Percentiles rank a stretch among this genome's conserved stretches.
phyloP scores from a whole-genome alignment of 2,113 vertebrate species.

The Myxocyprinus asiaticus region DNA sequence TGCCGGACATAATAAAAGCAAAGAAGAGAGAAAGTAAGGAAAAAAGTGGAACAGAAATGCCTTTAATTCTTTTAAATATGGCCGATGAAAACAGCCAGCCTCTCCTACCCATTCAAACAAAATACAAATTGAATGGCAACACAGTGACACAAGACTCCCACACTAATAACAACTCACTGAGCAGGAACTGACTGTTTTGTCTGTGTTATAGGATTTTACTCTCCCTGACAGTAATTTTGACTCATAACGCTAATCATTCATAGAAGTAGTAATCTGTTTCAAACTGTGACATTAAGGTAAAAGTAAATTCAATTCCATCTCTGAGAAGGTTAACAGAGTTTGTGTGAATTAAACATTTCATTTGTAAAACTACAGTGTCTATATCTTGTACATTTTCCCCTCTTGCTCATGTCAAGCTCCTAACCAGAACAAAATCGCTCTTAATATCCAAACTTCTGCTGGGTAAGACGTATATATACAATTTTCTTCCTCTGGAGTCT shows the following conservation, averaged over 20 bases:
- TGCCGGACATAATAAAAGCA: constrained; percentile 73
- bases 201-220: constrained; percentile 32
- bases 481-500: constrained; percentile 45
- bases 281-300: too few relatives aligned
- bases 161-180: constrained; percentile 72
- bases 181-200: constrained; percentile 57
- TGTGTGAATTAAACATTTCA: too few relatives aligned
- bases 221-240: constrained; percentile 15
- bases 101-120: constrained; percentile 39
- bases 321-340: too few relatives aligned
- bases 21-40: constrained; percentile 57
- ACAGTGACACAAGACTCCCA: constrained; percentile 65
- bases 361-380: too few relatives aligned
- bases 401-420: background rate
- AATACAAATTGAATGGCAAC: constrained; percentile 70
- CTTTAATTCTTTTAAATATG: constrained; percentile 76
- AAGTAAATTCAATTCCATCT: too few relatives aligned
- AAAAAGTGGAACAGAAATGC: constrained; percentile 66
- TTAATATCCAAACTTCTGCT: too few relatives aligned
- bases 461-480: background rate
- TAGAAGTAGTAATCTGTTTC: too few relatives aligned
- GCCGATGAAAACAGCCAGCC: constrained; percentile 65
- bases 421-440: constrained; percentile 21
- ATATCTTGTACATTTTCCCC: too few relatives aligned
- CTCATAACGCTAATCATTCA: too few relatives aligned